Evolutionary conservation across 2,888 invertebrate species (phyloP).

Genomic region (Dysmachus trigonus): DNA sequence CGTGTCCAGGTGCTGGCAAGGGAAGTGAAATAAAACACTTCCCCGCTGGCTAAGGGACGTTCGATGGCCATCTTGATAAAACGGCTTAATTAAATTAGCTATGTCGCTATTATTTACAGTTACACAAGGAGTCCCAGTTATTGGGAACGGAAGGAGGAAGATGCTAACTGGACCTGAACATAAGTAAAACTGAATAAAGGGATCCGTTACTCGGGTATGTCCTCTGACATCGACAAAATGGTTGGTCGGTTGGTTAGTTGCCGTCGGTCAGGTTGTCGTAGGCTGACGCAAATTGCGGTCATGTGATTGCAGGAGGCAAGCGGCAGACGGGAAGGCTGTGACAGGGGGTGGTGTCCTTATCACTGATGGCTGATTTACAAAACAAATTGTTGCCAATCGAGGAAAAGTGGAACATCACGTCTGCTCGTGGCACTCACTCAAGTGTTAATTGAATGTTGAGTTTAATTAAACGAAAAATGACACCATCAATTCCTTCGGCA

Average conservation of each 20-base stretch:
- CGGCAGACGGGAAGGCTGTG: not conserved
- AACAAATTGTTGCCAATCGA: not conserved
- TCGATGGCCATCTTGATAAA: constrained; percentile 1
- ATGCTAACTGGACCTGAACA: not conserved
- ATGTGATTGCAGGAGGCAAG: not conserved
- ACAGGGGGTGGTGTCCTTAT: not conserved
- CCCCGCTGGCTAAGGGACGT: not conserved
- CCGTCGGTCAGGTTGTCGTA: not conserved
- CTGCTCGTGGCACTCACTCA: constrained; percentile 13
- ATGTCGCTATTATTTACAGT: constrained; percentile 10
- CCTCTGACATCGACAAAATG: not conserved
- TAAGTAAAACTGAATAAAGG: not conserved
- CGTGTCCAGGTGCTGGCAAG: constrained; percentile 1
- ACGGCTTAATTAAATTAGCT: constrained; percentile 27
- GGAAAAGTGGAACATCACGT: not conserved
- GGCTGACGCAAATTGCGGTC: not conserved
- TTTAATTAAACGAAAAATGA: constrained; percentile 28
- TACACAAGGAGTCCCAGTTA: not conserved
- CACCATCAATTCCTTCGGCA: not conserved
- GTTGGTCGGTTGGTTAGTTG: not conserved
- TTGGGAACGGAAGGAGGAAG: not conserved
- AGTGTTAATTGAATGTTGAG: constrained; percentile 22
- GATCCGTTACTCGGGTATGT: not conserved
- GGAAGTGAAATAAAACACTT: not conserved
- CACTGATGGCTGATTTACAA: constrained; percentile 4